phyloP scores from a whole-genome alignment of 1,140 invertebrate species.

The Cydia splendana region DNA sequence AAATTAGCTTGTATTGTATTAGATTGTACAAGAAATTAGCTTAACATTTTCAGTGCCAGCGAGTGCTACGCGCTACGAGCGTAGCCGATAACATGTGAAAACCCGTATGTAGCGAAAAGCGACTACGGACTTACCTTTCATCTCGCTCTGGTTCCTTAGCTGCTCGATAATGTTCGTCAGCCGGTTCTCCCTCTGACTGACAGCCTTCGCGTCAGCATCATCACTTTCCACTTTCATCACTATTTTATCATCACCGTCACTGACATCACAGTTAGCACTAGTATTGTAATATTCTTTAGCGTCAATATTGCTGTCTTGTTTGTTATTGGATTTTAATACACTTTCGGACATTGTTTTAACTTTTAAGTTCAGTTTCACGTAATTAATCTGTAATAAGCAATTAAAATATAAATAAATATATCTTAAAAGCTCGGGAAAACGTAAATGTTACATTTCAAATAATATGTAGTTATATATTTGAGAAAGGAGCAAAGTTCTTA shows the following conservation, averaged over 20 bases:
- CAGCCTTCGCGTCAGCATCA: slow-evolving; percentile 47
- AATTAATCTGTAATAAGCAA: neutral
- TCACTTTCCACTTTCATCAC: slow-evolving; percentile 52
- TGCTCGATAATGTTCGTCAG: slow-evolving; percentile 76
- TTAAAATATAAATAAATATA: neutral
- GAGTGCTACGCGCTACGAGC: too few relatives aligned
- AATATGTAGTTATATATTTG: too few relatives aligned
- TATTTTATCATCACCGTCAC: slow-evolving; percentile 54
- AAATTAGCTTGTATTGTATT: too few relatives aligned
- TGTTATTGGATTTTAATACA: slow-evolving; percentile 11
- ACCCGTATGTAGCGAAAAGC: too few relatives aligned
- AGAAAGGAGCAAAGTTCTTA: too few relatives aligned
- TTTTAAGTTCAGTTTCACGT: neutral
- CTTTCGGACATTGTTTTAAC: neutral
- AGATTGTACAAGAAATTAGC: too few relatives aligned
- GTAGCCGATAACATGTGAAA: too few relatives aligned
- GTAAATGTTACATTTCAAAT: too few relatives aligned
- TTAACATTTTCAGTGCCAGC: too few relatives aligned
- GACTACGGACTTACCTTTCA: slow-evolving; percentile 61
- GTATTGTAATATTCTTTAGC: neutral
- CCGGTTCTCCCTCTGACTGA: slow-evolving; percentile 61
- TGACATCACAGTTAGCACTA: slow-evolving; percentile 41
- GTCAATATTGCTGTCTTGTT: slow-evolving; percentile 23
- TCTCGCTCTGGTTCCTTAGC: slow-evolving; percentile 67
- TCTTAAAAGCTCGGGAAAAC: too few relatives aligned